These are phyloP conservation scores for Cryptotis parvus DNA, from an alignment of 2,113 vertebrate species.

Conservation along the genomic window DNA sequence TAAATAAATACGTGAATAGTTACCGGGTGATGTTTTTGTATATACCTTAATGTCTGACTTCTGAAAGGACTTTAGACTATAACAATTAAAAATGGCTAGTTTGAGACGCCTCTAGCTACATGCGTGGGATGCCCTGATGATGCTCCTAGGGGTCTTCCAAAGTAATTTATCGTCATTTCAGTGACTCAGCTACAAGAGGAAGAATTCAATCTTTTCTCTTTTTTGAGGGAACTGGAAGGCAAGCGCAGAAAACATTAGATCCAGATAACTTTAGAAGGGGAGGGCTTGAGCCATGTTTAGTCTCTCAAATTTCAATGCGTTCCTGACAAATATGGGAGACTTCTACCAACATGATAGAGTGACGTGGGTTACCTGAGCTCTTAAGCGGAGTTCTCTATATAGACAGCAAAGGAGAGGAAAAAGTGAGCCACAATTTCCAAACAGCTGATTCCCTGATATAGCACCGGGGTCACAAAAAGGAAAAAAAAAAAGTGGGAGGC, in stretches of 20 bases:
- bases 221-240: background rate
- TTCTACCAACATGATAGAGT: background rate
- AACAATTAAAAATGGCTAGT: background rate
- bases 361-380: background rate
- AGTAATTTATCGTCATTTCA: background rate
- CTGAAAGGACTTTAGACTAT: background rate
- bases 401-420: background rate
- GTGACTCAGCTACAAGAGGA: background rate
- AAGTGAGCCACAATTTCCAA: background rate
- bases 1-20: background rate
- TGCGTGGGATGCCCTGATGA: background rate
- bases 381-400: background rate
- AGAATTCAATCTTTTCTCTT: background rate
- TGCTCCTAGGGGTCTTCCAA: background rate
- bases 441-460: background rate
- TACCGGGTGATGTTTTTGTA: background rate
- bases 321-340: background rate
- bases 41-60: background rate
- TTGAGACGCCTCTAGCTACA: background rate
- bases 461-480: background rate
- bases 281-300: background rate
- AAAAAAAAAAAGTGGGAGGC: background rate
- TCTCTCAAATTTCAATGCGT: background rate
- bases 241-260: background rate
- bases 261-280: background rate